These are phyloP conservation scores for Periophthalmus magnuspinnatus DNA, from an alignment of 2,797 vertebrate genomes.

Conservation along the genomic window DNA sequence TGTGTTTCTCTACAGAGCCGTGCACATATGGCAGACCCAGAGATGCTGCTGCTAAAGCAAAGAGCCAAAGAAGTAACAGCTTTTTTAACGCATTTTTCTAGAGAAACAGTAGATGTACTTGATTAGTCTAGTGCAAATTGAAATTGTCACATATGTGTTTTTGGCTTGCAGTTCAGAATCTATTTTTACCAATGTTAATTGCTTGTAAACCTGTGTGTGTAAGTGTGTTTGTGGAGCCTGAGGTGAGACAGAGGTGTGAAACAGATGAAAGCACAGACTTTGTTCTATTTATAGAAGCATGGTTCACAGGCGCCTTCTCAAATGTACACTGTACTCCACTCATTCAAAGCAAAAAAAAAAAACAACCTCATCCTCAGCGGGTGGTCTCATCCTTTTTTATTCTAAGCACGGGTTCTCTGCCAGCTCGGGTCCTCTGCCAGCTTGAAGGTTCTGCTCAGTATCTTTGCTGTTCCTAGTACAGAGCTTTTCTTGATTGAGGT, in stretches of 20 bases:
- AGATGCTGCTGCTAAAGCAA: conserved; percentile 89
- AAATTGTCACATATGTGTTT: neutral
- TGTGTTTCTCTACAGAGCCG: conserved; percentile 79
- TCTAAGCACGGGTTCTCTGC: too few species aligned
- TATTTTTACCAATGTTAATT: conserved; percentile 15
- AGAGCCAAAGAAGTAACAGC: conserved; percentile 90
- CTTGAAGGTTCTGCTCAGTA: too few species aligned
- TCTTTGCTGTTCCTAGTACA: too few species aligned
- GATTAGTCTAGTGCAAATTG: neutral
- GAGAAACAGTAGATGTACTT: too few species aligned
- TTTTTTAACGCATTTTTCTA: neutral
- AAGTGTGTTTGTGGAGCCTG: conserved; percentile 1
- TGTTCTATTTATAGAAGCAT: conserved; percentile 28
- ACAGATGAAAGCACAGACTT: conserved; percentile 26
- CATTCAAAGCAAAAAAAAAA: neutral
- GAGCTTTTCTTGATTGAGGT: too few species aligned
- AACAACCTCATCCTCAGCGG: neutral
- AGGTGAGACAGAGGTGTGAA: conserved; percentile 3
- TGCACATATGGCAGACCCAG: conserved; percentile 87
- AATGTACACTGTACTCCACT: conserved; percentile 8
- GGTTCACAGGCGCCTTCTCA: conserved; percentile 21
- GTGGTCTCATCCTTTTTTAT: too few species aligned
- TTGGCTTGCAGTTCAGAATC: conserved; percentile 1
- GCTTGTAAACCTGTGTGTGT: conserved; percentile 7
- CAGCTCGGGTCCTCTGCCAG: too few species aligned